These are phyloP conservation scores for Lepidocyrtinus sp. DNA, from an alignment of 2,888 invertebrate species.

Conservation along the genomic window DNA sequence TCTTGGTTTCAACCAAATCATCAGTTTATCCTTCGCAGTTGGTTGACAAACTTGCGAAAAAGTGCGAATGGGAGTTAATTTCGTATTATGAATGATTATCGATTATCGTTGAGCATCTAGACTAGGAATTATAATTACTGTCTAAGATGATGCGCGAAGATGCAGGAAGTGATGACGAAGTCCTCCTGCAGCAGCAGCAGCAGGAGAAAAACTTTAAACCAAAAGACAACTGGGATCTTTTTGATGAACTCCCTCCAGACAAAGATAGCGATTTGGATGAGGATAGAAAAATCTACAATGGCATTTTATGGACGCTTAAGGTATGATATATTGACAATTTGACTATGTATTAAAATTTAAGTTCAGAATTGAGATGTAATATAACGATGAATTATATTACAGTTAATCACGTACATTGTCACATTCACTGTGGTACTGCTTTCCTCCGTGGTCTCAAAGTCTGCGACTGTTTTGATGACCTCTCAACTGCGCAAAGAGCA, in stretches of 20 bases:
- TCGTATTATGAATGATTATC: no score
- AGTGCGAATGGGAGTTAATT: no score
- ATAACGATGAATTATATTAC: background rate
- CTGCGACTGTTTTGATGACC: constrained; percentile 72
- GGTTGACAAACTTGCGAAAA: no score
- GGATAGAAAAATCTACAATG: constrained; percentile 70
- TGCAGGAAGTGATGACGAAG: constrained; percentile 30
- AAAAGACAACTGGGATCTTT: constrained; percentile 73
- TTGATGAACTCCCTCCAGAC: constrained; percentile 73
- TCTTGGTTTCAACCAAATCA: no score
- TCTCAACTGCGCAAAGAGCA: constrained; percentile 71
- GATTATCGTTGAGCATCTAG: no score
- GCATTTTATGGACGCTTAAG: constrained; percentile 70
- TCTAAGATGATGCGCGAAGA: constrained; percentile 24
- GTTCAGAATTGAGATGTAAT: background rate
- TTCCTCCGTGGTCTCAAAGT: constrained; percentile 72
- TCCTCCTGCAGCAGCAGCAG: constrained; percentile 22
- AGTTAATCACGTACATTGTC: constrained; percentile 72
- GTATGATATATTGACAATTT: constrained; percentile 32
- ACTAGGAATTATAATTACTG: background rate
- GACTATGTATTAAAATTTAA: background rate
- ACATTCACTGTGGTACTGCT: constrained; percentile 73
- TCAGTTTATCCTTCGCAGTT: no score
- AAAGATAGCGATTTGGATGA: constrained; percentile 70
- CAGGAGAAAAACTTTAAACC: background rate